Evolutionary conservation across 1,140 invertebrate genomes (phyloP).

Genomic region (Ridgeia piscesae): DNA sequence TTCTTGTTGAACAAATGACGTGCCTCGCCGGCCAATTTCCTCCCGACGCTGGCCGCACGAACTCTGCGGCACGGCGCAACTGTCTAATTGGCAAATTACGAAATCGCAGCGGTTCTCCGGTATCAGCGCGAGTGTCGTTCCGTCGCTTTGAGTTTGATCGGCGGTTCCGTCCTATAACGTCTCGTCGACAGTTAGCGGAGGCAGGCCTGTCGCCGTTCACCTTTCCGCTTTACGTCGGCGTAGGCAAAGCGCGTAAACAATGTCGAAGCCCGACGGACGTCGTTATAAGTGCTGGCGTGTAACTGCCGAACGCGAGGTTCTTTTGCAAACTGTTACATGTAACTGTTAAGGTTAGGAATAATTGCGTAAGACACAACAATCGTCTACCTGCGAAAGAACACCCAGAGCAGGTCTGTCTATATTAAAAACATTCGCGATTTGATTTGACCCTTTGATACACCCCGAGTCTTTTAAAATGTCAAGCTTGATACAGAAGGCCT

Average conservation of each 20-base stretch:
- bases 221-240: background rate
- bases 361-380: background rate
- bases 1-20: slow-evolving; percentile 1
- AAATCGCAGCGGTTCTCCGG: background rate
- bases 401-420: no score
- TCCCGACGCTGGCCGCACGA: background rate
- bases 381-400: no score
- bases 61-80: background rate
- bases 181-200: background rate
- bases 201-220: background rate
- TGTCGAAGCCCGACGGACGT: background rate
- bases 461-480: no score
- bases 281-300: background rate
- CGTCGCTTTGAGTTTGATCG: background rate
- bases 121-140: background rate
- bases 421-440: no score
- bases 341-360: background rate
- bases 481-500: no score
- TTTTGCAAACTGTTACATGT: background rate
- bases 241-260: background rate
- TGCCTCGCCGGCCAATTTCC: background rate
- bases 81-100: slow-evolving; percentile 5
- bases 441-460: no score
- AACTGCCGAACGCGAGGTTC: background rate
- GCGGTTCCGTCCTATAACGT: background rate